A percentile compares a stretch with the other conserved stretches of the same genome.
phyloP scores from a whole-genome alignment of 2,113 vertebrate genomes.

The Podarcis muralis region DNA sequence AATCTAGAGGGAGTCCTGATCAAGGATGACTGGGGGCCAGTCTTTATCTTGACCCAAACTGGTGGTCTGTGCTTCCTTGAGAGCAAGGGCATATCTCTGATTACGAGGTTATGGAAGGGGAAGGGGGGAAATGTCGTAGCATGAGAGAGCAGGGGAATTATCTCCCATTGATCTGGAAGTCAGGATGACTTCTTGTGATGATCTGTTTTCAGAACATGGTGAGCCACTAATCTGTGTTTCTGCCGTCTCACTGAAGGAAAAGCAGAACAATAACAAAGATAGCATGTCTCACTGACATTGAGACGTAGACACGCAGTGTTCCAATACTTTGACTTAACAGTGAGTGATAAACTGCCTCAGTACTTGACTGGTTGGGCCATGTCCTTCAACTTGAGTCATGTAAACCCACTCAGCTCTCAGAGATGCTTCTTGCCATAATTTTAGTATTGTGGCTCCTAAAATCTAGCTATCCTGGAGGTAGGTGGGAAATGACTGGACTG shows the following conservation, averaged over 20 bases:
- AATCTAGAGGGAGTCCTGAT: not conserved
- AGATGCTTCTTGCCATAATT: too few relatives aligned
- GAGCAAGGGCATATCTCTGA: conserved; percentile 11
- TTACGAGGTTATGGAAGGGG: conserved; percentile 1
- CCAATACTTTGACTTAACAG: not conserved
- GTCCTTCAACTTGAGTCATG: not conserved
- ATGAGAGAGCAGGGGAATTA: not conserved
- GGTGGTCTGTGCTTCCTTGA: not conserved
- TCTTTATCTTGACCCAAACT: not conserved
- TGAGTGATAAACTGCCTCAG: not conserved
- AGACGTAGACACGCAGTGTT: accelerated
- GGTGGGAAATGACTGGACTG: not conserved
- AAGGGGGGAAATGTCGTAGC: not conserved
- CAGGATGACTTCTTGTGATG: not conserved
- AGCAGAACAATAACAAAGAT: not conserved
- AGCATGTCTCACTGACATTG: not conserved
- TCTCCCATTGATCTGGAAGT: not conserved
- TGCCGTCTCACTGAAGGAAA: not conserved
- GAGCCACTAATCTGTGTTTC: not conserved
- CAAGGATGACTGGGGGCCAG: not conserved
- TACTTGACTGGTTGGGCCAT: not conserved
- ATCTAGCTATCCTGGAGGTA: not conserved
- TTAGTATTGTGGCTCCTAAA: not conserved
- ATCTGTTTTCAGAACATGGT: not conserved
- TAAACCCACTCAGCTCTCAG: not conserved